Base-by-base conservation (phyloP, 2,797 vertebrate species). In the Thripadectes ignobilis region DNA sequence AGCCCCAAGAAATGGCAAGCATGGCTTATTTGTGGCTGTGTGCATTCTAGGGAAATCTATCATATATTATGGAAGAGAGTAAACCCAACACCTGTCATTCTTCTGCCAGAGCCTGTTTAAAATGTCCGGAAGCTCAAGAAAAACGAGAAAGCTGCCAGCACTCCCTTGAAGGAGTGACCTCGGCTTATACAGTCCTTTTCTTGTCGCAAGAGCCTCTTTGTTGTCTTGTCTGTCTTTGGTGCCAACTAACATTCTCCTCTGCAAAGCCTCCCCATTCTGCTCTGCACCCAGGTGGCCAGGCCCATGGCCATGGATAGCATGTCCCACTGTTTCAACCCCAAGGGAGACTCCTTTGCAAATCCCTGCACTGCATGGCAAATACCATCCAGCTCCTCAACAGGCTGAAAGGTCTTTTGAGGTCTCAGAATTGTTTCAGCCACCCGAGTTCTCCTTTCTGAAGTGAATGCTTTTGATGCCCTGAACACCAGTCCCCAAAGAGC, bases 361-460 rank as follows among this genome's bases (percentile, higher is more conserved):
- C 63, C 68, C 84, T 63, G 8, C 2, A 1, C 89, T 68, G 80
- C 73, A 90, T 41, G 9, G 74, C 72, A 95, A 94, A 94, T 69
- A 59, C 41, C 65, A 75, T 45, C 79, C 85, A 38, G 43, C 82
- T 95, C 84, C 58, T 95, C 84, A 72, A 57, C 30, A 74, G 71
- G 74, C 59, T 80, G 91, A 72, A 57, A 86, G 55, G 85, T 62
- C 89, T 94, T 65, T 39, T 88, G 81, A 83, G 77, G 74, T 49
- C 62, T 96, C 32, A 34, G 67, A 88, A 78, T 76, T 71, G 29
- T 93, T 96, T 92, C 74, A 92, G 95, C 79, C 88, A 54, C 52
- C 74, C 76, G 92, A 97, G 63, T 34, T 82, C 73, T 91, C 82
- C 62, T 77, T 96, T 96, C 66, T 85, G 78, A 96, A 92, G 89